Percentiles rank a stretch among this genome's conserved stretches.
Conservation (phyloP, 1,140 invertebrate genomes). For the Agrypnia vestita region DNA sequence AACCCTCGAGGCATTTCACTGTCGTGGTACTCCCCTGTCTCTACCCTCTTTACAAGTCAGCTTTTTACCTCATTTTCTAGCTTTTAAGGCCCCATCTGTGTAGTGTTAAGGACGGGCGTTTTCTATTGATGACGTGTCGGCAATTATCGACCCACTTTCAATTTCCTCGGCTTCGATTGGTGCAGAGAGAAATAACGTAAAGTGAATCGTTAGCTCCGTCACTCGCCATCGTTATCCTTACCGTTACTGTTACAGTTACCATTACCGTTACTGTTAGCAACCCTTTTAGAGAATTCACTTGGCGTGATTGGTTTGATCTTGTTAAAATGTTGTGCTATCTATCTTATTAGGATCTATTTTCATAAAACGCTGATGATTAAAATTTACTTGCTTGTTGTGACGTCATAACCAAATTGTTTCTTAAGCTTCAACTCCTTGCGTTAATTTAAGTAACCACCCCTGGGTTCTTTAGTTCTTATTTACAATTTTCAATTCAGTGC, state of each 20-base stretch:
- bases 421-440: neutral
- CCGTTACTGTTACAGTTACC: neutral
- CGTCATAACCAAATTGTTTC: too few species aligned
- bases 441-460: neutral
- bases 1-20: too few species aligned
- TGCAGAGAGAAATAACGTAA: slow-evolving; percentile 34
- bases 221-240: neutral
- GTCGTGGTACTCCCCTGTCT: neutral
- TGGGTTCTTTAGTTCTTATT: too few species aligned
- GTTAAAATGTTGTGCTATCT: slow-evolving; percentile 12
- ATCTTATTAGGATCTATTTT: neutral
- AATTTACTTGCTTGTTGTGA: neutral
- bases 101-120: neutral
- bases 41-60: slow-evolving; percentile 26
- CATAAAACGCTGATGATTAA: neutral
- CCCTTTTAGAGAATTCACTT: slow-evolving; percentile 18
- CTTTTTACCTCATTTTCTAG: slow-evolving; percentile 21
- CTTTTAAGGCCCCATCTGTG: slow-evolving; percentile 22
- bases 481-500: too few species aligned
- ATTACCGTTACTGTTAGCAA: slow-evolving; percentile 7
- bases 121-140: slow-evolving; percentile 31
- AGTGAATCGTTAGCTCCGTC: slow-evolving; percentile 23
- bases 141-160: slow-evolving; percentile 33
- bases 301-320: slow-evolving; percentile 13
- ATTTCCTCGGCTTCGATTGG: slow-evolving; percentile 25